phyloP scores from a whole-genome alignment of 2,797 vertebrate species.

The Perodicticus potto region DNA sequence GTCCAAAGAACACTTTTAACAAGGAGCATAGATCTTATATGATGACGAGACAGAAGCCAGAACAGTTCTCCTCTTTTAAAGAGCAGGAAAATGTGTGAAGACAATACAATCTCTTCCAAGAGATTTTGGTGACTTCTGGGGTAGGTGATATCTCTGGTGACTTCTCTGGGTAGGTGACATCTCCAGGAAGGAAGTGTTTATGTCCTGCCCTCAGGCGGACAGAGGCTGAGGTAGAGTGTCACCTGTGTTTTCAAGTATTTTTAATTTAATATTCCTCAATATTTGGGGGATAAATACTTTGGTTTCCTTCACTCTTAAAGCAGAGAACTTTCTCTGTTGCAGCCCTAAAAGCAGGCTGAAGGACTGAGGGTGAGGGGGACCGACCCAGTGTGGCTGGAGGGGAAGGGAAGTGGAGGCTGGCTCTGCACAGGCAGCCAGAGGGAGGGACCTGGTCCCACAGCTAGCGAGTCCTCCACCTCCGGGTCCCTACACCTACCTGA shows the following conservation, averaged over 20 bases:
- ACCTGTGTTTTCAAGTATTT: neutral
- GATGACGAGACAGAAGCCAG: neutral
- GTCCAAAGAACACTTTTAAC: neutral
- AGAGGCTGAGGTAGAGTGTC: neutral
- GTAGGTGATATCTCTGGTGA: no score
- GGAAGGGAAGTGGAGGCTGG: neutral
- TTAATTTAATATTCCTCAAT: neutral
- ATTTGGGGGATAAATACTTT: neutral
- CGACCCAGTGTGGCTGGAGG: no score
- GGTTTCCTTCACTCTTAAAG: neutral
- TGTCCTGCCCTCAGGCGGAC: neutral
- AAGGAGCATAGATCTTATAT: neutral
- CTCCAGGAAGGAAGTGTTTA: neutral
- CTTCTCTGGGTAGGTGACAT: neutral
- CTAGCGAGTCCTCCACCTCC: rapidly evolving
- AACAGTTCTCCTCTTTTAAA: neutral
- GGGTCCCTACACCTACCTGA: no score
- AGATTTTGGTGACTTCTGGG: no score
- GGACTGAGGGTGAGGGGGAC: rapidly evolving
- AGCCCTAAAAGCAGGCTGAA: neutral
- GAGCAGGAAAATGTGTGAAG: neutral
- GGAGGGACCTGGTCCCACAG: neutral
- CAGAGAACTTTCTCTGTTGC: neutral
- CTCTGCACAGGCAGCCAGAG: neutral
- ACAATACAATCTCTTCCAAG: neutral